A percentile compares a stretch with the other conserved stretches of the same genome.
These are phyloP conservation scores for Lichenostomus cassidix DNA, from an alignment of 2,113 vertebrate species.

Conservation along the genomic window DNA sequence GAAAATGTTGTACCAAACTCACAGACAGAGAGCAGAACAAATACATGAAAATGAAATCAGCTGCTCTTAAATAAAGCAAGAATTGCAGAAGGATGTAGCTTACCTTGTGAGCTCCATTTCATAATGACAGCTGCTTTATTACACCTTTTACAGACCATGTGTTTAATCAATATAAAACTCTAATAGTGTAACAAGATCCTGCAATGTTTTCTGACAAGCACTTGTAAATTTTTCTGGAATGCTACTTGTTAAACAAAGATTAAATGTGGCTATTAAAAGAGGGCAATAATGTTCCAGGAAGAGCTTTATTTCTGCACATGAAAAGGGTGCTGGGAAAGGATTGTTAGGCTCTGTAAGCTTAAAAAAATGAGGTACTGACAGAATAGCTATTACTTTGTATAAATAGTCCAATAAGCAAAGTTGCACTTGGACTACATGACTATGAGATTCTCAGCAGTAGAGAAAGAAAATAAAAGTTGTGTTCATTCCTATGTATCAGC, in stretches of 20 bases:
- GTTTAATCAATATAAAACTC: conserved; percentile 42
- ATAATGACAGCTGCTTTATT: conserved; percentile 30
- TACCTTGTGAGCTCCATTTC: background rate
- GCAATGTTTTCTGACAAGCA: conserved; percentile 13
- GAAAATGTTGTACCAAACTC: background rate
- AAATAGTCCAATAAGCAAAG: conserved; percentile 3
- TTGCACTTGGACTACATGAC: background rate
- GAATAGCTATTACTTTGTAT: background rate
- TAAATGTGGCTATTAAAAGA: conserved; percentile 49
- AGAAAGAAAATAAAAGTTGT: background rate
- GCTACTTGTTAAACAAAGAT: conserved; percentile 53
- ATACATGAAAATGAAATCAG: conserved; percentile 7
- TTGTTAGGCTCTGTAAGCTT: background rate
- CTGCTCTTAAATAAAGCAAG: background rate
- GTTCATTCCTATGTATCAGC: background rate
- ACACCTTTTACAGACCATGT: conserved; percentile 5
- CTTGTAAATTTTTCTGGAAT: conserved; percentile 42
- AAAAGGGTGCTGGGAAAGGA: conserved; percentile 18
- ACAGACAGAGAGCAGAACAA: background rate
- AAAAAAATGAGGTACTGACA: background rate
- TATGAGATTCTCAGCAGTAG: background rate
- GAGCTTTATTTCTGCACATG: conserved; percentile 15
- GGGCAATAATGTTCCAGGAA: background rate
- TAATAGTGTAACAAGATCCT: background rate
- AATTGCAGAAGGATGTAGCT: background rate